phyloP scores from a whole-genome alignment of 2,888 invertebrate genomes.

The Perdita meconis region DNA sequence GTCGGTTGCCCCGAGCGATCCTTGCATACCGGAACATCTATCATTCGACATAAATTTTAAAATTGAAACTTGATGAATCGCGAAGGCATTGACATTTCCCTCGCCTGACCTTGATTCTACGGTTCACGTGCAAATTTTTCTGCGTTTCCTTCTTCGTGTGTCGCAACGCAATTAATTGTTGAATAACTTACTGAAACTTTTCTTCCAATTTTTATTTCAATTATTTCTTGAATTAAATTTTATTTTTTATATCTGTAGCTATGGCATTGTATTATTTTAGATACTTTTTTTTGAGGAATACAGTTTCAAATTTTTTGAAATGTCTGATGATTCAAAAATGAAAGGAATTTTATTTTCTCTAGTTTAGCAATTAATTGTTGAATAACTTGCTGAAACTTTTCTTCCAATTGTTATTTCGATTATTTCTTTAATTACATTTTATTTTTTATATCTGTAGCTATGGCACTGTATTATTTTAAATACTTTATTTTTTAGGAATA shows the following conservation, averaged over 20 bases:
- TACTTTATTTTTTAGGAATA: background rate
- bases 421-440: no score
- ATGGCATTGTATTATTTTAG: background rate
- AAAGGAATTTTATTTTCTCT: no score
- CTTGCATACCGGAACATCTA: constrained; percentile 59
- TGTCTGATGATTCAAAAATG: no score
- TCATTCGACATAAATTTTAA: constrained; percentile 59
- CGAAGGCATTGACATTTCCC: constrained; percentile 21
- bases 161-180: background rate
- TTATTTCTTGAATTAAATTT: no score
- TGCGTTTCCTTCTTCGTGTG: background rate
- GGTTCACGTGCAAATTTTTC: background rate
- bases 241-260: background rate
- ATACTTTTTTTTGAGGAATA: background rate
- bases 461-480: background rate
- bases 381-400: background rate
- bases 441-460: background rate
- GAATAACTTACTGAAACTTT: background rate
- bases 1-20: constrained; percentile 54
- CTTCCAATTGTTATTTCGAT: no score
- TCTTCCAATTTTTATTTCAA: no score
- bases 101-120: background rate
- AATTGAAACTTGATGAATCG: constrained; percentile 57
- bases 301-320: no score
- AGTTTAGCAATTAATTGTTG: background rate